Base-by-base conservation (phyloP, 2,113 vertebrate species). In the Arizona elegans region DNA sequence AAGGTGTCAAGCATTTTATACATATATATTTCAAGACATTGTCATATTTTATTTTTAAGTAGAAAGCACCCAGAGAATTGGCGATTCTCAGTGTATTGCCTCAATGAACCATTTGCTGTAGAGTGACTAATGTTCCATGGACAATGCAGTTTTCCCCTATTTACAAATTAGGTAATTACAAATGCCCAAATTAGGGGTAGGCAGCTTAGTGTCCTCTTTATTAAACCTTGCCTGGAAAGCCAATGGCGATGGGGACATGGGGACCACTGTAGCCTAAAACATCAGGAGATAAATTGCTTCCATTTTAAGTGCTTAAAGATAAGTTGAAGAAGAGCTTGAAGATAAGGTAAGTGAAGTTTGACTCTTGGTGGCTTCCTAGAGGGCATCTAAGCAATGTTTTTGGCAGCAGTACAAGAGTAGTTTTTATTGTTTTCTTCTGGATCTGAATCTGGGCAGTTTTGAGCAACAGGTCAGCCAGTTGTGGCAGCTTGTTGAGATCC, bases 1-100 rank as follows among this genome's bases (percentile, higher is more conserved):
- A 50, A 50, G 47, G 47, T 0, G 47, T 92, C 23, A 91, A 94
- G 33, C 53, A 15, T 54, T 54, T 54, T 54, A 54, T 54, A 54
- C 13, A 3, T 81, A 97, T 62, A 96, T 93, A 92, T 96, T 92
- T 93, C 93, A 95, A 17, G 26, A 26, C 86, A 89, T 81, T 95
- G 65, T 24, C 52, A 87, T 24, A 43, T 97, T 96, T 95, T 92
- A 93, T 65, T 58, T 47, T 10, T 88, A 94, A 94, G 19, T 95
- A 94, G 0, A 94, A 93, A 95, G 88, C 62, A 1, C 87, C 87
- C 86, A 87, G 23, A 7, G 38, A 86, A 94, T 94, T 47, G 81
- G 29, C 70, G n/a, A 19, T 43, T 38, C 23, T 89, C 88, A 93
- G 53, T 94, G 6, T 0, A 92, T 90, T 81, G 11, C 17, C 91